Evolutionary conservation across 2,888 invertebrate genomes (phyloP), one percentile per base, ranked within the genome.

Genomic region (Papilio protenor): DNA sequence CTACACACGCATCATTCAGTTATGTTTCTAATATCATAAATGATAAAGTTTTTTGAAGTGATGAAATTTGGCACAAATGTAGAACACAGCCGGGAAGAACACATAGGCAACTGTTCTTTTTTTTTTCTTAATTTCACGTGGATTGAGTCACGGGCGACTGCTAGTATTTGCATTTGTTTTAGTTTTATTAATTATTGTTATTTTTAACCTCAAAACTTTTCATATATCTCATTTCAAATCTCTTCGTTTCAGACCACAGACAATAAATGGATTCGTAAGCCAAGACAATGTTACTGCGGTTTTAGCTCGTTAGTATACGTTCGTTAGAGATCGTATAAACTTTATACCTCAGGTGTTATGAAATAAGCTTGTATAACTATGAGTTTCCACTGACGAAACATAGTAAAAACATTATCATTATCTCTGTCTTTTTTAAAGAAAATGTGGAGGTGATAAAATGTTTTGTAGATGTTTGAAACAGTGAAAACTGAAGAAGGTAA

Each of bases 211-310:
- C 21, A 23, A 59, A 59, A 59, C 57, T 23, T 21, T 59, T 18
- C 21, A 23, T 3, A 59, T 59, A 59, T 59, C 11, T 23, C 57
- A 59, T 59, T 59, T 11, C 18, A 52, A 52, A 55, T n/a, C n/a
- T 55, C 18, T n/a, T 8, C 10, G 18, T 12, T 23, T 52, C 10
- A 71, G 27, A 71, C 47, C 71, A 71, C 27, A 52, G 33, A 52
- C 47, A 47, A 70, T 71, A 27, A 71, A 66, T 33, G 27, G 64
- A 33, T 45, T 64, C n/a, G 16, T 61, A 59, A 59, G 61, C 61
- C 16, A 66, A 66, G n/a, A n/a, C n/a, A 21, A 40, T n/a, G 11
- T 40, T 27, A 27, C 27, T 66, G 66, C 45, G 66, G 66, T 66
- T 66, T 66, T n/a, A 2, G n/a, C 45, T 66, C 66, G 66, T 66